Evolutionary conservation across 2,113 vertebrate genomes (phyloP), one percentile per base, ranked within the genome.

Genomic region (Rhinoderma darwinii): DNA sequence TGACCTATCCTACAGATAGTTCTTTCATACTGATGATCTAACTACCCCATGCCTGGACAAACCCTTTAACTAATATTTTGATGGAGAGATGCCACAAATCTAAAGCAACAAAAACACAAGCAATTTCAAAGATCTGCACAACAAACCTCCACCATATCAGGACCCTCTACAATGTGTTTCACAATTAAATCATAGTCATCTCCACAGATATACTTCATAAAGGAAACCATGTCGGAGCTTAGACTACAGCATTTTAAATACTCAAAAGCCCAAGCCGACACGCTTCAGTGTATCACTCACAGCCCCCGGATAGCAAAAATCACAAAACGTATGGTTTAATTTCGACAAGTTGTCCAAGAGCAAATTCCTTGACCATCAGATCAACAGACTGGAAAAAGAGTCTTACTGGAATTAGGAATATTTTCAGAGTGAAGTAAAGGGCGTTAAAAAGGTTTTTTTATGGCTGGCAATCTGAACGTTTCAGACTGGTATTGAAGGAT

Each of bases 291-390:
- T 14, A 78, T 66, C 88, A 79, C 11, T 77, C 73, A 50, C 2
- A 77, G 87, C 44, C 85, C 44, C 41, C 18, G 68, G 12, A 81
- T 37, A 82, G 68, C 37, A 86, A 3, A 39, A 90, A 27, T 18
- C 88, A 37, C 66, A 22, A 91, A 84, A 22, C 35, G 70, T 63
- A 84, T 0, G 18, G 44, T 41, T 88, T 61, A 51, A 72, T 89
- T 81, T 88, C 41, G 74, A 89, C 68, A 91, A 51, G 87, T 88
- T 88, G 78, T 88, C 47, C 77, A 72, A 51, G 76, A 88, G 35
- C 77, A 68, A 44, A 90, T 89, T 90, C 39, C 84, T 88, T 82
- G 39, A 75, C 50, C 32, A 79, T 22, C 88, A 75, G 89, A 90
- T 85, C 63, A 86, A 82, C 25, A 32, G 82, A 61, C 10, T 44